Evolutionary conservation across 2,888 invertebrate genomes (phyloP).

Genomic region (Caenorhabditis japonica): DNA sequence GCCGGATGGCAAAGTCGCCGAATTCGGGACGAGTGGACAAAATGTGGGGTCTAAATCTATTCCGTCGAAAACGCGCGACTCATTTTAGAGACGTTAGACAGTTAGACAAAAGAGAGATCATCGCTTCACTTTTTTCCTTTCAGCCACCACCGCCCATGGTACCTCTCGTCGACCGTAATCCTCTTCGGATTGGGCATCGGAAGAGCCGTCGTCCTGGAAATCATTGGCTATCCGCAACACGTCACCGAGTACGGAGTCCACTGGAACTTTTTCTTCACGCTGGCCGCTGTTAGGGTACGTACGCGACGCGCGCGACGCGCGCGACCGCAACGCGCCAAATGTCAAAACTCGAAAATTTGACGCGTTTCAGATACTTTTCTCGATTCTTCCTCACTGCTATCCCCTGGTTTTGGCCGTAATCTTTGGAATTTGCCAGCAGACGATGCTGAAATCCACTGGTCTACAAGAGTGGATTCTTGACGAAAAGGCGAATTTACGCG

Average conservation of each 20-base stretch:
- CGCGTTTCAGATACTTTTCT: conserved; percentile 41
- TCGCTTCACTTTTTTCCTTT: too few relatives aligned
- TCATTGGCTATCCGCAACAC: conserved; percentile 88
- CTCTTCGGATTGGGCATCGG: conserved; percentile 79
- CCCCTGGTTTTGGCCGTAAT: conserved; percentile 38
- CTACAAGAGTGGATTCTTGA: conserved; percentile 64
- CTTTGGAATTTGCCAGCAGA: conserved; percentile 59
- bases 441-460: conserved; percentile 53
- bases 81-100: too few relatives aligned
- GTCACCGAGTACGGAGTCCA: conserved; percentile 94
- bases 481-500: conserved; percentile 54
- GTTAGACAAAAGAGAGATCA: too few relatives aligned
- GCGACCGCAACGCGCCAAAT: not conserved
- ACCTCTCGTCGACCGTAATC: conserved; percentile 69
- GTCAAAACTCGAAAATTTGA: not conserved
- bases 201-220: conserved; percentile 78
- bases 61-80: too few relatives aligned
- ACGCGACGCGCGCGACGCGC: not conserved
- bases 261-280: conserved; percentile 97
- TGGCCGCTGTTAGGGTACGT: conserved; percentile 83
- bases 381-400: conserved; percentile 47
- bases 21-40: conserved; percentile 14
- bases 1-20: conserved; percentile 35
- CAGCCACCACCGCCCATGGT: conserved; percentile 43
- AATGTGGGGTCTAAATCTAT: conserved; percentile 9